Base-by-base conservation (phyloP, 2,888 invertebrate genomes). In the Ennomos quercinarius region DNA sequence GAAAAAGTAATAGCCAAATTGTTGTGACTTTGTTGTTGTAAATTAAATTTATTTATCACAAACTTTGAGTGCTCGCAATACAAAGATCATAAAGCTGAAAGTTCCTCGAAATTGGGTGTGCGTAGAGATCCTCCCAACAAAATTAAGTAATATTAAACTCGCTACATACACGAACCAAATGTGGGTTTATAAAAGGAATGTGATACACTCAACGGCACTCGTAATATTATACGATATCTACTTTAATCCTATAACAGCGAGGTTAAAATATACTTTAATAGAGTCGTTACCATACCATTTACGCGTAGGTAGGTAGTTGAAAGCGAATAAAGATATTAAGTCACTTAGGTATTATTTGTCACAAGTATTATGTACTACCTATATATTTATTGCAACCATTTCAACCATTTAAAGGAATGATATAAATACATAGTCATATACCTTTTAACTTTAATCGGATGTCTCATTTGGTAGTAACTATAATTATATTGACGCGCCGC, bases 71-170 rank as follows among this genome's bases (percentile, higher is more conserved):
- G 75, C 80, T 79, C 74, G 73, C 68, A 42, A 39, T 5, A 49
- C 35, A 12, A 42, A 10, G 17, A 27, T 27, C 10, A 41, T 46
- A 51, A 45, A 57, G 48, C 41, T 54, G 49, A 48, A 62, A 62
- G 62, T 67, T 62, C 27, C 44, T 40, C 54, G 48, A 61, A 51
- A 51, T 50, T 41, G 36, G 10, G 55, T n/a, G 43, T 36, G 54
- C 10, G 44, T 49, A 49, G 58, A 42, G 55, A 55, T 65, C 50
- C 46, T 66, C 55, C 54, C 57, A 57, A 64, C 62, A 51, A 60
- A 68, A 66, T 71, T 68, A 64, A 68, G 64, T 67, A 63, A 65
- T 64, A 67, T 67, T 65, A 65, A 68, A 68, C 64, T 63, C 64
- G 61, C 63, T 69, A 62, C 64, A 53, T 62, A 63, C 56, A 61